Conservation (phyloP, 2,113 vertebrate genomes). For the Trinectes maculatus region DNA sequence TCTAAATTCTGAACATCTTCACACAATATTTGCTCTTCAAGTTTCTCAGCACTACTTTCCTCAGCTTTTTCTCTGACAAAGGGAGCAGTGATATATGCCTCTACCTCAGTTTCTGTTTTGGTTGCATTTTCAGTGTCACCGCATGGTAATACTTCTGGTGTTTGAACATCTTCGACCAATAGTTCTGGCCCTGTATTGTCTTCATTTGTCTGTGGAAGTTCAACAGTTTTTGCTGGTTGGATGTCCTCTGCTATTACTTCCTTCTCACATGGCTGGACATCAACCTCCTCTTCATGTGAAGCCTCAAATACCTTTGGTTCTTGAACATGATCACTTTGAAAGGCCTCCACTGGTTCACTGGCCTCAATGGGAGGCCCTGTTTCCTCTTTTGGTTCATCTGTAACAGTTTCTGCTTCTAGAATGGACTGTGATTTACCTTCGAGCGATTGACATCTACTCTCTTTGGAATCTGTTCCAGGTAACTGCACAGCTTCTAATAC, state of each 20-base stretch:
- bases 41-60: neutral
- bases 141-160: neutral
- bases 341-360: neutral
- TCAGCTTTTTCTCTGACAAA: neutral
- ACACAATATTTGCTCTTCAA: neutral
- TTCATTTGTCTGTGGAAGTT: neutral
- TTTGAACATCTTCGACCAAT: neutral
- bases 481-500: slow-evolving; percentile 6
- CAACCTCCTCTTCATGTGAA: slow-evolving; percentile 11
- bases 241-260: slow-evolving; percentile 8
- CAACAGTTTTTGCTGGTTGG: slow-evolving; percentile 6
- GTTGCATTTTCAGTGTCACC: neutral
- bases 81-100: neutral
- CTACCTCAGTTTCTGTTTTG: slow-evolving; percentile 3
- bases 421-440: neutral
- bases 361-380: neutral
- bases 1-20: slow-evolving; percentile 17
- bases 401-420: neutral
- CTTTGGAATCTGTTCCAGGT: neutral
- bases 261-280: neutral
- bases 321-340: neutral
- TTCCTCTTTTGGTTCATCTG: neutral
- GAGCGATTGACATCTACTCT: neutral
- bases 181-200: neutral
- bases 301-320: neutral